Evolutionary conservation across 2,113 vertebrate species (phyloP).

Genomic region (Genyomyrus donnyi): DNA sequence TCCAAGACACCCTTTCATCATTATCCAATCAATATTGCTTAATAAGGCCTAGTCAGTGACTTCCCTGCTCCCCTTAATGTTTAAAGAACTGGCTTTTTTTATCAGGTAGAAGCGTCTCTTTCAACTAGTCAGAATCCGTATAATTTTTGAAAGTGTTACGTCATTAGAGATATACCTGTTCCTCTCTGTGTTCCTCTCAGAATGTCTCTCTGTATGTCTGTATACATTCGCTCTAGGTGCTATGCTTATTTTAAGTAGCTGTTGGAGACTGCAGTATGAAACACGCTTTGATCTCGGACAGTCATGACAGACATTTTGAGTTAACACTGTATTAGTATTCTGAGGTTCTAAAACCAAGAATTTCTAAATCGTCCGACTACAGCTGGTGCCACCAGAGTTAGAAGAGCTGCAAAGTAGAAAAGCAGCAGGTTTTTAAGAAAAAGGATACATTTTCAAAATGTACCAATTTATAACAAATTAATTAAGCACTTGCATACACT

Average conservation of each 20-base stretch:
- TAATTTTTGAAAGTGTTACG: not conserved
- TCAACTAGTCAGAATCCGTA: not conserved
- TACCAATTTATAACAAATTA: not conserved
- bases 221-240: not conserved
- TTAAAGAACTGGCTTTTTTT: not conserved
- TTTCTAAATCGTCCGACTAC: not conserved
- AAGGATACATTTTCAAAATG: not conserved
- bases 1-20: slow-evolving; percentile 2
- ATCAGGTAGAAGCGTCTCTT: not conserved
- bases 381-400: not conserved
- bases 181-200: not conserved
- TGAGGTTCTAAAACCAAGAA: not conserved
- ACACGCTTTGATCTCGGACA: not conserved
- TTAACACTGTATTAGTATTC: not conserved
- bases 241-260: not conserved
- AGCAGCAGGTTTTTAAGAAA: not conserved
- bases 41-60: slow-evolving; percentile 12
- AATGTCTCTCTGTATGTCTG: not conserved
- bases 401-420: not conserved
- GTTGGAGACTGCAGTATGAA: not conserved
- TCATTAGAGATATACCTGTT: not conserved
- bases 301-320: not conserved
- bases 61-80: not conserved
- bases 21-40: slow-evolving; percentile 19
- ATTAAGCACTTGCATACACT: not conserved